A percentile compares a stretch with the other conserved stretches of the same genome.
Conservation (phyloP, 1,140 invertebrate genomes). For the Diprion similis region DNA sequence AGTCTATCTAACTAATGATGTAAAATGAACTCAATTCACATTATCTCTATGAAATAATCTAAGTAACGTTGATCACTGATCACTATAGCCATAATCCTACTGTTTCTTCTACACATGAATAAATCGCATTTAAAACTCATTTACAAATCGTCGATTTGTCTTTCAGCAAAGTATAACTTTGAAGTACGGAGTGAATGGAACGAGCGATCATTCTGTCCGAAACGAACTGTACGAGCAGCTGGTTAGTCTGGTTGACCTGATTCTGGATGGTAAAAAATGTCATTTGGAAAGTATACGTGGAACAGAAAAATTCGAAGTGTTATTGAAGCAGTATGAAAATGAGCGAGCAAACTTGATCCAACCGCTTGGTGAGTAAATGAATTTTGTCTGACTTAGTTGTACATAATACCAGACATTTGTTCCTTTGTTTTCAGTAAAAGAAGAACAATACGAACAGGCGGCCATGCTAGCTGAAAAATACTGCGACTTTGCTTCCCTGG, state of each 20-base stretch:
- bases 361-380: constrained; percentile 62
- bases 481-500: constrained; percentile 82
- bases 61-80: no score
- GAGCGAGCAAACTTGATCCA: constrained; percentile 71
- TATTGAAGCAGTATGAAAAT: constrained; percentile 72
- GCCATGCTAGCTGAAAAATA: constrained; percentile 90
- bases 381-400: constrained; percentile 1
- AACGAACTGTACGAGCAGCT: constrained; percentile 74
- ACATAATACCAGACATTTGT: background rate
- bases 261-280: constrained; percentile 76
- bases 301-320: constrained; percentile 64
- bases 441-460: constrained; percentile 81
- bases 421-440: constrained; percentile 66
- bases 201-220: constrained; percentile 59
- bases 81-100: no score
- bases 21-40: constrained; percentile 12
- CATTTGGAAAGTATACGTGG: constrained; percentile 75
- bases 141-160: constrained; percentile 20
- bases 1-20: background rate
- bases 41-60: background rate
- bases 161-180: constrained; percentile 63
- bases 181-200: constrained; percentile 65
- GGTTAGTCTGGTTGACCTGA: constrained; percentile 75
- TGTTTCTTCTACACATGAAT: no score
- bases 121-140: background rate